These are phyloP conservation scores for Phengaris arion DNA, from an alignment of 2,888 invertebrate species.

Conservation along the genomic window DNA sequence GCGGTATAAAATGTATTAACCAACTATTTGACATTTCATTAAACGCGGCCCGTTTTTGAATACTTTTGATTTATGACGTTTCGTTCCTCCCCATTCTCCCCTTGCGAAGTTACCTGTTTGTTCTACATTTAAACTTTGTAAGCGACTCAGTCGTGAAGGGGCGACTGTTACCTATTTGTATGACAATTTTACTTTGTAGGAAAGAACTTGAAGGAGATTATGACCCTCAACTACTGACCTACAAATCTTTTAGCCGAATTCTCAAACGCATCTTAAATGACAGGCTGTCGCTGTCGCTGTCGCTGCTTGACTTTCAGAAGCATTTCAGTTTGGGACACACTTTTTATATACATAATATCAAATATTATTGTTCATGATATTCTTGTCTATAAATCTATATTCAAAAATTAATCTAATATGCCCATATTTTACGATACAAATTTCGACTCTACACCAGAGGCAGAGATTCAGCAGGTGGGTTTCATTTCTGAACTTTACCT, in stretches of 20 bases:
- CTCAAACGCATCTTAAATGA: no score
- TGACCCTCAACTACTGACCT: no score
- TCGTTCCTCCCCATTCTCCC: background rate
- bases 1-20: slow-evolving; percentile 24
- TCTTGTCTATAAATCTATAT: background rate
- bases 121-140: background rate
- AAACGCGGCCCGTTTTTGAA: background rate
- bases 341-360: background rate
- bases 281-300: no score
- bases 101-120: background rate
- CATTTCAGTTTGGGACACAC: no score
- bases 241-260: no score
- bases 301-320: no score
- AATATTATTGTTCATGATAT: no score
- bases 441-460: background rate
- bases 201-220: background rate
- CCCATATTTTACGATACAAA: background rate
- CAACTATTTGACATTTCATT: slow-evolving; percentile 24
- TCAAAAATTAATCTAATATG: background rate
- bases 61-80: background rate
- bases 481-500: background rate
- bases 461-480: slow-evolving; percentile 8
- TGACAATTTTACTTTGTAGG: no score
- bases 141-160: background rate
- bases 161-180: no score